Conservation (phyloP, 2,797 vertebrate species). For the Otolemur crassicaudatus region DNA sequence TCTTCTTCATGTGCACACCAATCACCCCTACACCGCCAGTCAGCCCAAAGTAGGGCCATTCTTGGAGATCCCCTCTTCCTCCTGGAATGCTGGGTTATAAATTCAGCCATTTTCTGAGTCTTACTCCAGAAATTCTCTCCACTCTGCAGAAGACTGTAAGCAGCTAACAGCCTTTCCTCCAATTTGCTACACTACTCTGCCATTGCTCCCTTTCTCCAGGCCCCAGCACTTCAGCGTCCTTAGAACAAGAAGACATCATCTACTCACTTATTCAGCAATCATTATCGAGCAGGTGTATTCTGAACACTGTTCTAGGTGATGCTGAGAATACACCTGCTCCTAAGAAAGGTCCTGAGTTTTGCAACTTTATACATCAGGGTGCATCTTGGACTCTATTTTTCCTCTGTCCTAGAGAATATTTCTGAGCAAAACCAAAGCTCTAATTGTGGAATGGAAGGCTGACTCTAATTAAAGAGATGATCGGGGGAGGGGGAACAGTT, state of each 20-base stretch:
- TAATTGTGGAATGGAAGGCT: neutral
- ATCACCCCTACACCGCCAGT: neutral
- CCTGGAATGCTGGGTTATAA: neutral
- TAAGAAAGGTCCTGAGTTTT: neutral
- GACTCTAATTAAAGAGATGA: conserved; percentile 22
- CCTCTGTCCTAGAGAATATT: neutral
- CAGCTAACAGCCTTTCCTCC: neutral
- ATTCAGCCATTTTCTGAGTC: neutral
- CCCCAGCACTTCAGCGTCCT: neutral
- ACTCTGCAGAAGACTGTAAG: neutral
- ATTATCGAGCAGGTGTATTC: neutral
- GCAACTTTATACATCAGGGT: neutral
- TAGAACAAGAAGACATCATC: neutral
- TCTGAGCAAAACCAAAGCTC: neutral
- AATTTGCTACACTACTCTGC: neutral
- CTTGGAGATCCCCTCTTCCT: neutral
- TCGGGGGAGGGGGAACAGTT: neutral
- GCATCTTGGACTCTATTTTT: neutral
- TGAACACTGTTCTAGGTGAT: neutral
- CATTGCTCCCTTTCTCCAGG: neutral
- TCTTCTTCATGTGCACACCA: neutral
- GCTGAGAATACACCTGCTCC: neutral
- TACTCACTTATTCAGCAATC: neutral
- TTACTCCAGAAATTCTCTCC: neutral
- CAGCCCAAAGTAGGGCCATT: neutral